These are phyloP conservation scores for Burhinus oedicnemus DNA, from an alignment of 2,113 vertebrate genomes.

Conservation along the genomic window DNA sequence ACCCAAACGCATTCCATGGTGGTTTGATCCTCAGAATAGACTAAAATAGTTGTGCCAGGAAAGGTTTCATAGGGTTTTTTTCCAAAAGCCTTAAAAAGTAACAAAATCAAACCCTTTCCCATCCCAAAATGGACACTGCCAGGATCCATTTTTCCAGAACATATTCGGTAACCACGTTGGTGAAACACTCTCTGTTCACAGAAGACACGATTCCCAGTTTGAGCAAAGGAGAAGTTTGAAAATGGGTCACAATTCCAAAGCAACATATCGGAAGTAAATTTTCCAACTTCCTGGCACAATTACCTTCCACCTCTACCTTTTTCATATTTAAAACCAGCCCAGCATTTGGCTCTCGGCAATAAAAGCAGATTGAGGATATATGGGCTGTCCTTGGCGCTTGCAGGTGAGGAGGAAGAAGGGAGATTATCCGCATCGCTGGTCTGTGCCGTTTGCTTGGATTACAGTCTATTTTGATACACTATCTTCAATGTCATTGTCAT, in stretches of 20 bases:
- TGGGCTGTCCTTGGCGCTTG: background rate
- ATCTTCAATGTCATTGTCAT: background rate
- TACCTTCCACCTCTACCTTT: background rate
- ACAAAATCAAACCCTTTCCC: background rate
- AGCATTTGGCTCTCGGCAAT: no score
- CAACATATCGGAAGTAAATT: background rate
- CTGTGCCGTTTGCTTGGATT: background rate
- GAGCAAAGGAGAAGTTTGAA: background rate
- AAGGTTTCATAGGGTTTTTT: background rate
- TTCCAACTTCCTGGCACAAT: background rate
- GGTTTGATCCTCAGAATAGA: background rate
- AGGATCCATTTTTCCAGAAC: background rate
- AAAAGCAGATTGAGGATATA: background rate
- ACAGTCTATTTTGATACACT: background rate
- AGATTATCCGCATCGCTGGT: background rate
- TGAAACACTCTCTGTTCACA: background rate
- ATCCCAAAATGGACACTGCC: background rate
- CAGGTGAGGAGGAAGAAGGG: background rate
- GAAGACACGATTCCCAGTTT: background rate
- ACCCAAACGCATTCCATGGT: background rate
- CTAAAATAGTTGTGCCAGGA: background rate
- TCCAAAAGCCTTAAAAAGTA: background rate
- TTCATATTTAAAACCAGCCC: background rate
- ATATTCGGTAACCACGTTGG: accelerated
- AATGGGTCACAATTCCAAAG: background rate